These are phyloP conservation scores for Ochropleura leucogaster DNA, from an alignment of 2,888 invertebrate genomes.

Conservation along the genomic window DNA sequence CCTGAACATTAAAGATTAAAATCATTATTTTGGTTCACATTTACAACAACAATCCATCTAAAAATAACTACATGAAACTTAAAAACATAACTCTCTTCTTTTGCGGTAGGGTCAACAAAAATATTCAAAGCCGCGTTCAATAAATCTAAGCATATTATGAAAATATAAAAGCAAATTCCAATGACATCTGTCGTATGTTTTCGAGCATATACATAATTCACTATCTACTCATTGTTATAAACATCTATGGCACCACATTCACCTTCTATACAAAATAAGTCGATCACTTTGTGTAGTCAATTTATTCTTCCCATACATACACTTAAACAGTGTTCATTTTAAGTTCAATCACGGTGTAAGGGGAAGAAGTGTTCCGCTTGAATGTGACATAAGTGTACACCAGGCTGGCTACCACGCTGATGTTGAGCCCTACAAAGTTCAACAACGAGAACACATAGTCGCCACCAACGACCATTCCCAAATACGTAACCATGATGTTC, in stretches of 20 bases:
- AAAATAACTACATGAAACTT: background rate
- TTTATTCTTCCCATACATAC: slow-evolving; percentile 66
- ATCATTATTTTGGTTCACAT: background rate
- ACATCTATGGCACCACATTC: slow-evolving; percentile 79
- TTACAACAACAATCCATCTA: background rate
- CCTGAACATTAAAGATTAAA: background rate
- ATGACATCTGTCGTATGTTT: slow-evolving; percentile 22
- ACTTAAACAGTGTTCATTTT: slow-evolving; percentile 83
- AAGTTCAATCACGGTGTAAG: slow-evolving; percentile 76
- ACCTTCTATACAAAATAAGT: slow-evolving; percentile 68
- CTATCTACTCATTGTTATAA: slow-evolving; percentile 46
- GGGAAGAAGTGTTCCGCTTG: slow-evolving; percentile 88
- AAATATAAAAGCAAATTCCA: background rate
- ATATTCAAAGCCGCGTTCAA: no score
- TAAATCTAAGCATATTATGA: background rate
- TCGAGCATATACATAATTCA: slow-evolving; percentile 19
- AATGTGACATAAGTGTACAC: slow-evolving; percentile 97
- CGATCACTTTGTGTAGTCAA: slow-evolving; percentile 65
- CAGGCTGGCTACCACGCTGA: slow-evolving; percentile 96
- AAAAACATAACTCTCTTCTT: no score
- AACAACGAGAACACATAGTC: slow-evolving; percentile 98
- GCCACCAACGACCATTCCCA: slow-evolving; percentile 99
- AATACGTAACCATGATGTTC: slow-evolving; percentile 98
- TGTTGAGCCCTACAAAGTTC: slow-evolving; percentile 99
- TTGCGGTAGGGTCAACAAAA: background rate